Percentiles rank a stretch among this genome's conserved stretches.
These are phyloP conservation scores for human DNA, from an alignment of 2,113 vertebrate genomes.

Conservation along the genomic window DNA sequence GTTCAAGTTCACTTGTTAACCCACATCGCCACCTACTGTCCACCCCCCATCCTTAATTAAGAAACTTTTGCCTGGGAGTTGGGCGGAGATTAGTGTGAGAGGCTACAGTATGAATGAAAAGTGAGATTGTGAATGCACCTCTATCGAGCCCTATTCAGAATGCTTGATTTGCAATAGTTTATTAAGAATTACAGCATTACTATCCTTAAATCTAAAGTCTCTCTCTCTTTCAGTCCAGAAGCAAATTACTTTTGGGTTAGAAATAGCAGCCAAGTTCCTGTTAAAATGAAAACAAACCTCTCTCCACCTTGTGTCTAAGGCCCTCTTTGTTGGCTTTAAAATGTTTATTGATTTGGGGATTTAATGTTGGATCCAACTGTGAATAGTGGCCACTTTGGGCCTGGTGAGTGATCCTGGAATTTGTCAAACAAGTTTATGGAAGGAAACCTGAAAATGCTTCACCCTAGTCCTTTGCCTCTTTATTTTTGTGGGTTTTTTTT, in stretches of 20 bases:
- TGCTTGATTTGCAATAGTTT: background rate
- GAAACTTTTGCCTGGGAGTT: background rate
- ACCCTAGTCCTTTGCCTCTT: background rate
- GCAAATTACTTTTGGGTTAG: constrained; percentile 15
- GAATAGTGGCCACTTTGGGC: background rate
- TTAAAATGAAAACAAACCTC: constrained; percentile 18
- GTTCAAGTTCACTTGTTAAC: background rate
- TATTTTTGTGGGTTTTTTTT: background rate
- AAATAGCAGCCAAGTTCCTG: background rate
- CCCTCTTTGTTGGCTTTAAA: background rate
- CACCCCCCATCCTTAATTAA: background rate
- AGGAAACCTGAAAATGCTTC: background rate
- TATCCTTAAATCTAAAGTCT: background rate
- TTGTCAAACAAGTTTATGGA: background rate
- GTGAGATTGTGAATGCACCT: background rate
- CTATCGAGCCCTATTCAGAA: too few relatives aligned
- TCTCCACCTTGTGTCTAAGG: background rate
- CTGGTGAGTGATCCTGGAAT: background rate
- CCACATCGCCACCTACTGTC: constrained; percentile 46
- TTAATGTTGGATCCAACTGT: background rate
- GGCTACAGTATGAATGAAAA: background rate
- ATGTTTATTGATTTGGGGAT: constrained; percentile 29
- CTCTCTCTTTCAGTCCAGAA: background rate
- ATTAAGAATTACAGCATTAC: background rate
- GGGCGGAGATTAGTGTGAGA: background rate